These are phyloP conservation scores for Myxocyprinus asiaticus DNA, from an alignment of 2,113 vertebrate species.

Conservation along the genomic window DNA sequence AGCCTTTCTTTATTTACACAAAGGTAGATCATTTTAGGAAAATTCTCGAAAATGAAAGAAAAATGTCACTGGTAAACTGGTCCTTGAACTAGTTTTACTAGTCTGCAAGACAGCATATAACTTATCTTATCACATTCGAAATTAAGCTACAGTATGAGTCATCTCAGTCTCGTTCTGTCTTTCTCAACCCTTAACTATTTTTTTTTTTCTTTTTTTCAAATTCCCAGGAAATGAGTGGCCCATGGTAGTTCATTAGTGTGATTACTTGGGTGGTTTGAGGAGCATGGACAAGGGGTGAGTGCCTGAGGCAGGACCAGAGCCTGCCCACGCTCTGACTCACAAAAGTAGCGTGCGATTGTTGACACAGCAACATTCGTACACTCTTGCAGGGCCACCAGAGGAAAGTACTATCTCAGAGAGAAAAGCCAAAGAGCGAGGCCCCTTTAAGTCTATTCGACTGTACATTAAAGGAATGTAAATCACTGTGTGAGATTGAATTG, in stretches of 20 bases:
- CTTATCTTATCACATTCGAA: not conserved
- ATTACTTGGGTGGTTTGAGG: conserved; percentile 36
- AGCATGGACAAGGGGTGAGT: not conserved
- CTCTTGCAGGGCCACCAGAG: not conserved
- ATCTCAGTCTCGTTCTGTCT: conserved; percentile 21
- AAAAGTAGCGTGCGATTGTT: not conserved
- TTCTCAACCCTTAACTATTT: not conserved
- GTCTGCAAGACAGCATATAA: too few relatives aligned
- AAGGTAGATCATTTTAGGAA: too few relatives aligned
- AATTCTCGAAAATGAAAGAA: too few relatives aligned
- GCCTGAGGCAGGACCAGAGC: not conserved
- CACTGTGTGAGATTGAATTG: conserved; percentile 11
- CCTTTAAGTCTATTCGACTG: conserved; percentile 1
- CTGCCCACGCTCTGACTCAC: not conserved
- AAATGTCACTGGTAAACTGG: too few relatives aligned
- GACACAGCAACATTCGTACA: not conserved
- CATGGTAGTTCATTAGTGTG: conserved; percentile 42
- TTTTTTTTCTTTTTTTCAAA: conserved; percentile 38
- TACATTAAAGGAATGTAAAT: not conserved
- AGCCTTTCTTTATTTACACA: too few relatives aligned
- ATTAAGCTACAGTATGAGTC: conserved; percentile 10
- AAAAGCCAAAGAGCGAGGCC: not conserved
- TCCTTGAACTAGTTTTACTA: too few relatives aligned
- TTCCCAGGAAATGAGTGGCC: conserved; percentile 31
- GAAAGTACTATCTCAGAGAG: not conserved